phyloP scores from a whole-genome alignment of 2,113 vertebrate species.

The Theropithecus gelada region DNA sequence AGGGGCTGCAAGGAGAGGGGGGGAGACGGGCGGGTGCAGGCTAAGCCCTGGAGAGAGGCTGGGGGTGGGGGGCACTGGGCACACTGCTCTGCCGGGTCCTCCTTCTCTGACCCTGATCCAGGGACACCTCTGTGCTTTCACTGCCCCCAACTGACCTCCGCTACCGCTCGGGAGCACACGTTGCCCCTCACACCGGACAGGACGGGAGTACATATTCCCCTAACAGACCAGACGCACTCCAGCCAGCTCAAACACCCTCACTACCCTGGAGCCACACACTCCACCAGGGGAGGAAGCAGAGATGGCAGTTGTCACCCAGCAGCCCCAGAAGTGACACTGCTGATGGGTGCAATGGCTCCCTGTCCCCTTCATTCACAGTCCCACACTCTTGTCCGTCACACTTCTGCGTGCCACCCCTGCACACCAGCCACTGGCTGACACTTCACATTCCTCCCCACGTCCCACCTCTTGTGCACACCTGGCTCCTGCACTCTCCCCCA shows the following conservation, averaged over 20 bases:
- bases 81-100: not conserved
- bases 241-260: not conserved
- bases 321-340: not conserved
- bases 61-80: not conserved
- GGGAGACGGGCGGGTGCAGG: not conserved
- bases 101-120: not conserved
- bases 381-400: not conserved
- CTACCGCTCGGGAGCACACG: not conserved
- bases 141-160: not conserved
- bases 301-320: not conserved
- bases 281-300: not conserved
- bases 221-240: not conserved
- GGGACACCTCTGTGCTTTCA: not conserved
- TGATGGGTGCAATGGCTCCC: not conserved
- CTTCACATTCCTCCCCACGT: conserved; percentile 71
- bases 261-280: not conserved
- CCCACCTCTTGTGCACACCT: conserved; percentile 64
- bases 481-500: not conserved
- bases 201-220: not conserved
- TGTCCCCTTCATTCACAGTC: not conserved
- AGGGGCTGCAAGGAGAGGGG: not conserved
- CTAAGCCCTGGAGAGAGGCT: not conserved
- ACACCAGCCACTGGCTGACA: conserved; percentile 12
- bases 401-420: not conserved
- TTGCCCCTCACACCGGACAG: no score